A percentile compares a stretch with the other conserved stretches of the same genome.
phyloP scores from a whole-genome alignment of 2,888 invertebrate species.

The Drosophila nr. medialis region DNA sequence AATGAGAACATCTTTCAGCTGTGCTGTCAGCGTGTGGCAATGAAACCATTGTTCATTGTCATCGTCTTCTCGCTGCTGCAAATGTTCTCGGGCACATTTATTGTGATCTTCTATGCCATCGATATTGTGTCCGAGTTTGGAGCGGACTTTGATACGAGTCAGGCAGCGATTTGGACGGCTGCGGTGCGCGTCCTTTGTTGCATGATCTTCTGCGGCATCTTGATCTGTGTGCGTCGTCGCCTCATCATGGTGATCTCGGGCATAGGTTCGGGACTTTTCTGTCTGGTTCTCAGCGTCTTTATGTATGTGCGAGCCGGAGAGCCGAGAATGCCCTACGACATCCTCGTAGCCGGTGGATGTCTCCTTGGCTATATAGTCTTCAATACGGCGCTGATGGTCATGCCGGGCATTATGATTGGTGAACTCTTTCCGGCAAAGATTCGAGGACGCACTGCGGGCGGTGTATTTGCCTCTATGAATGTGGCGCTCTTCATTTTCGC shows the following conservation, averaged over 20 bases:
- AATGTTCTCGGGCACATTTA: slow-evolving; percentile 90
- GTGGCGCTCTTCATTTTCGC: slow-evolving; percentile 88
- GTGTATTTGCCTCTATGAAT: slow-evolving; percentile 90
- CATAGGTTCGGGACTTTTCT: slow-evolving; percentile 88
- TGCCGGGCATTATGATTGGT: slow-evolving; percentile 91
- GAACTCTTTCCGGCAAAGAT: slow-evolving; percentile 91
- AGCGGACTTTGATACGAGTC: slow-evolving; percentile 85
- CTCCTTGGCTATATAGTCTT: slow-evolving; percentile 90
- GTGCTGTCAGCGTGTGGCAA: slow-evolving; percentile 87
- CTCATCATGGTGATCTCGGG: slow-evolving; percentile 89
- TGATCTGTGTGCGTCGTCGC: slow-evolving; percentile 88
- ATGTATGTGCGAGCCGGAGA: slow-evolving; percentile 83
- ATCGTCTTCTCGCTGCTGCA: slow-evolving; percentile 90
- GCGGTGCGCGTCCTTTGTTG: slow-evolving; percentile 88
- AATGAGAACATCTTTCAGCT: slow-evolving; percentile 86
- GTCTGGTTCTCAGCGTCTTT: slow-evolving; percentile 87
- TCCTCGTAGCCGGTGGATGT: slow-evolving; percentile 81
- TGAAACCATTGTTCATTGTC: slow-evolving; percentile 90
- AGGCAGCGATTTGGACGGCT: slow-evolving; percentile 90
- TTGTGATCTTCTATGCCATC: slow-evolving; percentile 92
- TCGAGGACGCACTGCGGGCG: slow-evolving; percentile 90
- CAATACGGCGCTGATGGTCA: slow-evolving; percentile 91
- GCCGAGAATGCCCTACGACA: slow-evolving; percentile 72
- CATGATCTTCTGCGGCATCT: slow-evolving; percentile 88
- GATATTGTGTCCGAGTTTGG: slow-evolving; percentile 88